Evolutionary conservation across 1,140 invertebrate genomes (phyloP), one percentile per base, ranked within the genome.

Genomic region (Apis dorsata): DNA sequence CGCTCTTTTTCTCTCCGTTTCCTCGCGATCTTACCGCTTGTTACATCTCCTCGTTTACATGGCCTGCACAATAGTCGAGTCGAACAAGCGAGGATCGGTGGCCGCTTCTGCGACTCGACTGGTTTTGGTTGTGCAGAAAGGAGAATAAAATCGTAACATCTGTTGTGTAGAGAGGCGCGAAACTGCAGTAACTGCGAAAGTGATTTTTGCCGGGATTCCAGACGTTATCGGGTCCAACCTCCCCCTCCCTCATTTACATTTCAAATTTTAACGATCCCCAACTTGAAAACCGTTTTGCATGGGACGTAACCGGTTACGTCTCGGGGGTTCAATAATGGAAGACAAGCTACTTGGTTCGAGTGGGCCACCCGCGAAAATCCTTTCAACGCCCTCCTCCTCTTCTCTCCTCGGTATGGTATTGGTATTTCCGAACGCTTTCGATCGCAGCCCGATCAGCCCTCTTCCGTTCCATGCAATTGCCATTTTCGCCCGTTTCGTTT

Each of bases 211-310:
- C 62, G 73, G 81, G 73, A 87, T 86, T 87, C 74, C 78, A 72
- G 34, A 76, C 81, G 85, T 80, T 86, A 86, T 84, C 81, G 77
- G 69, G 68, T 73, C 80, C 53, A 59, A 28, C 63, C 71, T 13
- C 65, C 24, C 17, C 0, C 57, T 55, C 77, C 28, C 85, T 87
- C 86, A 87, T 87, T 87, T 87, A 78, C 86, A 83, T 87, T 87
- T 87, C 85, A 87, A 84, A 87, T 87, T 87, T 74, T 81, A 84
- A 87, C 82, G 86, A 81, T 76, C 68, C 77, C 85, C 81, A 84
- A 87, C 77, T 87, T 81, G 86, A 77, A 79, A 87, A 84, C 57
- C 74, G 83, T 83, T 87, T 87, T 63, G 77, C 86, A 80, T 85
- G 74, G 76, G 53, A 80, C 78, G 76, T 82, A 85, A 86, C 75